Percentiles rank a stretch among this genome's conserved stretches.
phyloP scores from a whole-genome alignment of 2,113 vertebrate species.

The Malurus melanocephalus region DNA sequence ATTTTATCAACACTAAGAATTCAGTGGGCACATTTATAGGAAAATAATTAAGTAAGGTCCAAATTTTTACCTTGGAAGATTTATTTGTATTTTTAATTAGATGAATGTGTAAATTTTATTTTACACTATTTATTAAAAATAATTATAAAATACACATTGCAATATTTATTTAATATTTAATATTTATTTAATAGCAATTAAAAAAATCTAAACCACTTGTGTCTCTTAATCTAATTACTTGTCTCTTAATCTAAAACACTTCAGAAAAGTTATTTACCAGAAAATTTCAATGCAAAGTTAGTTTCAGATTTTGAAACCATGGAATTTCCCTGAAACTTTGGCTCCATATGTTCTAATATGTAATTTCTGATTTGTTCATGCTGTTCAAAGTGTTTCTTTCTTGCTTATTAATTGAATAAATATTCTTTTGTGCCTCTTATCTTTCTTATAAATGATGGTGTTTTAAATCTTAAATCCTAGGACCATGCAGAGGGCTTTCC shows the following conservation, averaged over 20 bases:
- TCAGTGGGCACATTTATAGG: background rate
- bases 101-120: background rate
- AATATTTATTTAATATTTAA: background rate
- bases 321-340: background rate
- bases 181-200: background rate
- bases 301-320: background rate
- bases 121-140: background rate
- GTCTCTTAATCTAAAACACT: background rate
- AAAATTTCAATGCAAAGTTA: background rate
- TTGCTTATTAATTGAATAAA: background rate
- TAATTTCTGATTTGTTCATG: background rate
- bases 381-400: background rate
- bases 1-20: background rate
- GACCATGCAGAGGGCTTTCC: background rate
- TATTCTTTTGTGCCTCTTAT: background rate
- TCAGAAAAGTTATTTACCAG: background rate
- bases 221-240: background rate
- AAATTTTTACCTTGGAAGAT: background rate
- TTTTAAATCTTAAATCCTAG: background rate
- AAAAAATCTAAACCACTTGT: no score
- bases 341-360: background rate
- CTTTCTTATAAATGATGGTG: background rate
- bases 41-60: background rate
- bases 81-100: background rate
- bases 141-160: background rate